Base-by-base conservation (phyloP, 2,113 vertebrate genomes). In the Heterotilapia buettikoferi region DNA sequence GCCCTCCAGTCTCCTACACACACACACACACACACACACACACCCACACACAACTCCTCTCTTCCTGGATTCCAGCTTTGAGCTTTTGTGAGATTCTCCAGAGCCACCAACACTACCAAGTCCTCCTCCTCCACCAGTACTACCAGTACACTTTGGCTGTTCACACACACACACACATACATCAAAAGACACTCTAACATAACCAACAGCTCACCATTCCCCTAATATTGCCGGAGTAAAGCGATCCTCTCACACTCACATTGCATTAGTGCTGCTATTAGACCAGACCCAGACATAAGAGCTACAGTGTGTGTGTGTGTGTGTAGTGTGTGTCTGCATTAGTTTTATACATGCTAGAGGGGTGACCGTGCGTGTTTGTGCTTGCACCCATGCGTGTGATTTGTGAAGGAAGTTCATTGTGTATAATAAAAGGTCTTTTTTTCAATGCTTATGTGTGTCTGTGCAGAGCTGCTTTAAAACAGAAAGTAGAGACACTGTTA, bases 31-130 rank as follows among this genome's bases (percentile, higher is more conserved):
- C 40, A 29, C 82, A 73, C 8, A 86, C 84, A 85, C 81, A 33
- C 7, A 85, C 85, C 36, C 45, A 38, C 83, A 61, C 53, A 61
- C 88, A 86, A 82, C 85, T 86, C 88, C 45, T 84, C 86, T 88
- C 66, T 59, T 88, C 86, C 90, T 92, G 89, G 91, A 95, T 92
- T 95, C 91, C 88, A 90, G 90, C 90, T 94, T 91, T 93, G 91
- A 95, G 92, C 84, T 82, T 29, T 82, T 88, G 79, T 94, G 95
- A 95, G 94, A 93, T 93, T 94, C 90, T 95, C 93, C 94, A 96
- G 93, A 95, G 78, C 93, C 92, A 85, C 88, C 92, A 71, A 24
- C 85, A 89, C 84, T 10, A 61, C 73, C 89, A 81, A 19, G 86
- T 88, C 68, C 87, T 91, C 85, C 87, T 91, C 89, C 86, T 83